Base-by-base conservation (phyloP, 1,140 invertebrate genomes). In the Cephus cinctus region DNA sequence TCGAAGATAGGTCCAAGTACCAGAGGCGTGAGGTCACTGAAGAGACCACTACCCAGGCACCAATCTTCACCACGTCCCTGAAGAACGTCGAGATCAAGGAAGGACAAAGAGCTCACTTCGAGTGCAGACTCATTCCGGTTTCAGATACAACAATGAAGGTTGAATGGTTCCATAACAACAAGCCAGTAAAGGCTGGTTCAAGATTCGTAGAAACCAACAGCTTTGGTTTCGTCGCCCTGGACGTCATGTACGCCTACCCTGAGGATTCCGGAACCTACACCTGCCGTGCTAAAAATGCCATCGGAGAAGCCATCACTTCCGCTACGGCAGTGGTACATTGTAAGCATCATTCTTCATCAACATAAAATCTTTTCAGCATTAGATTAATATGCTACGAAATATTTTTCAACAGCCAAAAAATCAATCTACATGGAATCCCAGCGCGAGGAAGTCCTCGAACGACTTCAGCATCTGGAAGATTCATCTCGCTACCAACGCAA, bases 111-210 rank as follows among this genome's bases (percentile, higher is more conserved):
- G 94, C 94, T 19, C 95, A 98, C 65, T 98, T 98, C 66, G 96
- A 98, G 74, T 95, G 91, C 62, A 86, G 94, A 23, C 74, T 99
- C 8, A 94, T 97, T 59, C 97, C 97, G 5, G 90, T 98, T 15
- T 96, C 94, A 27, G 96, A 99, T 79, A 83, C 92, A 1, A 92
- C 91, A 0, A 91, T 99, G 88, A 93, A 91, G 71, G 94, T 99
- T 0, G 92, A 98, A 78, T 99, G 97, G 97, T 97, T 92, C 78
- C 92, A 95, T 53, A 95, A 98, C 68, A 94, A 92, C 62, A 79
- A 85, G 52, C 89, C 91, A 1, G 77, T 95, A 0, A 94, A 94
- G 72, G 90, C 89, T 46, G 90, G 90, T 6, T 92, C 90, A 0
- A 80, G 91, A 57, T 94, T 95, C 66, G 87, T 88, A 5, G 92